phyloP scores from a whole-genome alignment of 2,113 vertebrate genomes.

The Perccottus glenii region DNA sequence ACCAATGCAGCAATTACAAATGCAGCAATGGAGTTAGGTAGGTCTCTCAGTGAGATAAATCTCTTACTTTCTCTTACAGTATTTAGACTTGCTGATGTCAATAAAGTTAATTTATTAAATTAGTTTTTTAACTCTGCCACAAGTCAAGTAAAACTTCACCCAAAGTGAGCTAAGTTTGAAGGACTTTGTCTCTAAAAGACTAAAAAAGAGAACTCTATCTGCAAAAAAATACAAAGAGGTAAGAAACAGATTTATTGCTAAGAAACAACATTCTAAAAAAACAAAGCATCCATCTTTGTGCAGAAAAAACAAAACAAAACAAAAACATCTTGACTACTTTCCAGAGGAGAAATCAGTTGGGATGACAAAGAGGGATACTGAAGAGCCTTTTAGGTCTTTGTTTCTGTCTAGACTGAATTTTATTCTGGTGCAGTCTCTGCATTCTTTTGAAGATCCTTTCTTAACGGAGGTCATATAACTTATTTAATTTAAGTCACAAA shows the following conservation, averaged over 20 bases:
- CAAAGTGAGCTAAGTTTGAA: background rate
- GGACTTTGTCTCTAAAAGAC: constrained; percentile 9
- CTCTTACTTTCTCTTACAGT: background rate
- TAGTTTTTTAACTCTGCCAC: background rate
- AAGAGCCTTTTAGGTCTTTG: constrained; percentile 44
- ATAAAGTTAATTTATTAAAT: background rate
- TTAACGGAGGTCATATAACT: background rate
- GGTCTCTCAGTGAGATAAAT: background rate
- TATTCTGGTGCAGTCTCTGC: constrained; percentile 7
- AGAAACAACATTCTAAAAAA: constrained; percentile 15
- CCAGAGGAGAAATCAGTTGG: constrained; percentile 37
- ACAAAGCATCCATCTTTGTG: constrained; percentile 29
- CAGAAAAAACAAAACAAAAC: background rate
- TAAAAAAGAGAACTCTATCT: constrained; percentile 19
- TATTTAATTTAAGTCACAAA: background rate
- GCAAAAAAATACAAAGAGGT: constrained; percentile 20
- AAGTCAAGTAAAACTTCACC: background rate
- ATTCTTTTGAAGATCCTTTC: background rate
- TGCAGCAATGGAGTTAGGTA: constrained; percentile 2
- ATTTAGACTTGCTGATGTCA: no score
- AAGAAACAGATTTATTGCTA: constrained; percentile 32
- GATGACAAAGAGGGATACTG: constrained; percentile 41
- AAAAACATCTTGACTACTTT: constrained; percentile 33
- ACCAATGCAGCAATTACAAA: constrained; percentile 5
- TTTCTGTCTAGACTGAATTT: constrained; percentile 6